phyloP scores from a whole-genome alignment of 2,888 invertebrate genomes.

The Caenorhabditis angaria region DNA sequence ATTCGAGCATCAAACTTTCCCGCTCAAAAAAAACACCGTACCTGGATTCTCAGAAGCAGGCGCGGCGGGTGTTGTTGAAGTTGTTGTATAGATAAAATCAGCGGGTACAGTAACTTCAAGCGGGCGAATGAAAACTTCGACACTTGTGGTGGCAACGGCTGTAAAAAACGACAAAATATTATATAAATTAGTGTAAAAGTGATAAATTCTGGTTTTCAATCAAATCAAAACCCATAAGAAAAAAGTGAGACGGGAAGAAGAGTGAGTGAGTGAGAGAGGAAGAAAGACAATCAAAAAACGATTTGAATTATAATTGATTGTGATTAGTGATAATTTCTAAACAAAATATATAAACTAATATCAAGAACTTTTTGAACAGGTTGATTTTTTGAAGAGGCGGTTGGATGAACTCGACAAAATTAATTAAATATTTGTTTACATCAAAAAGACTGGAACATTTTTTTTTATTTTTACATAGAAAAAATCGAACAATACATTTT shows the following conservation, averaged over 20 bases:
- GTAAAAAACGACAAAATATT: conserved; percentile 2
- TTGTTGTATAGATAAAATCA: conserved; percentile 17
- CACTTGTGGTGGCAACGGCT: conserved; percentile 16
- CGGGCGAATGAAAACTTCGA: conserved; percentile 49
- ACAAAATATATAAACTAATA: neutral
- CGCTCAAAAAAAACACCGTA: too few relatives aligned
- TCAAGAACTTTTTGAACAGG: neutral
- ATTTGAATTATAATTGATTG: conserved; percentile 21
- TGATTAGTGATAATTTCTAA: conserved; percentile 28
- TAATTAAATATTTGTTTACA: neutral
- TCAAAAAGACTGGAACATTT: neutral
- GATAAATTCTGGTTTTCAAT: conserved; percentile 3
- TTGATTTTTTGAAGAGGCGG: neutral
- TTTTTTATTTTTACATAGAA: neutral
- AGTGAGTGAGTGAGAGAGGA: conserved; percentile 6
- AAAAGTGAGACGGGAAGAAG: conserved; percentile 4
- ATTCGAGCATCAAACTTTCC: too few relatives aligned
- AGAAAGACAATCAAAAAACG: neutral
- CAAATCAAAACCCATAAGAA: conserved; percentile 18
- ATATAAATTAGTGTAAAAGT: conserved; percentile 12
- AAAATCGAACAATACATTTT: neutral
- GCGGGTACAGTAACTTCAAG: conserved; percentile 54
- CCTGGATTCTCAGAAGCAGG: conserved; percentile 4
- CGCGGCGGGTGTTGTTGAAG: neutral
- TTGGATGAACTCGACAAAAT: neutral